Conservation (phyloP, 2,888 invertebrate genomes). For the Nyleta sp. region DNA sequence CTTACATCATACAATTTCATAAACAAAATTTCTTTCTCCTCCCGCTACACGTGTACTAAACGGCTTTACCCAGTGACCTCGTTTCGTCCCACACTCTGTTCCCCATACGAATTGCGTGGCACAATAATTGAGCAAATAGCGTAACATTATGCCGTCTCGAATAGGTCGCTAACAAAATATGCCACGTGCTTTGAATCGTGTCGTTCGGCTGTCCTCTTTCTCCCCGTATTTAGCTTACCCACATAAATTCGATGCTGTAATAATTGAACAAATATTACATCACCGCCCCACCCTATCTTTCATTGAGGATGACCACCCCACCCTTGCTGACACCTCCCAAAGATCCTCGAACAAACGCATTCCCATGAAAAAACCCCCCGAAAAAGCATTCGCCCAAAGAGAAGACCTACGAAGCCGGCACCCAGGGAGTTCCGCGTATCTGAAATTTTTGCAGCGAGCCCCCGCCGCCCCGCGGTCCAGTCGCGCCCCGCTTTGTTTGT, state of each 20-base stretch:
- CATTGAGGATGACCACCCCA: too few relatives aligned
- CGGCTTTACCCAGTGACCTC: conserved; percentile 22
- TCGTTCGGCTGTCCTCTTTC: too few relatives aligned
- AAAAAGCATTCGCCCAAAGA: conserved; percentile 14
- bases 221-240: conserved; percentile 6
- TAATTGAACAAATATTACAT: too few relatives aligned
- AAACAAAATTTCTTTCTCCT: neutral
- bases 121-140: conserved; percentile 35
- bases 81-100: neutral
- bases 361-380: neutral
- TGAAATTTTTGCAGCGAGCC: conserved; percentile 35
- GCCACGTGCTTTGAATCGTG: conserved; percentile 9
- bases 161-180: neutral
- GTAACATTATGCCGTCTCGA: conserved; percentile 5
- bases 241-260: too few relatives aligned
- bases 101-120: neutral
- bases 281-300: conserved; percentile 13
- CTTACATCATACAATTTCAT: too few relatives aligned
- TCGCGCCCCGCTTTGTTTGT: conserved; percentile 40
- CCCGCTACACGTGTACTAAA: neutral
- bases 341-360: conserved; percentile 19
- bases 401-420: conserved; percentile 15
- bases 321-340: conserved; percentile 11
- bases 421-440: conserved; percentile 34
- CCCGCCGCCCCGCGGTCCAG: conserved; percentile 25